Evolutionary conservation across 1,140 invertebrate species (phyloP).

Genomic region (Centruroides sculpturatus): DNA sequence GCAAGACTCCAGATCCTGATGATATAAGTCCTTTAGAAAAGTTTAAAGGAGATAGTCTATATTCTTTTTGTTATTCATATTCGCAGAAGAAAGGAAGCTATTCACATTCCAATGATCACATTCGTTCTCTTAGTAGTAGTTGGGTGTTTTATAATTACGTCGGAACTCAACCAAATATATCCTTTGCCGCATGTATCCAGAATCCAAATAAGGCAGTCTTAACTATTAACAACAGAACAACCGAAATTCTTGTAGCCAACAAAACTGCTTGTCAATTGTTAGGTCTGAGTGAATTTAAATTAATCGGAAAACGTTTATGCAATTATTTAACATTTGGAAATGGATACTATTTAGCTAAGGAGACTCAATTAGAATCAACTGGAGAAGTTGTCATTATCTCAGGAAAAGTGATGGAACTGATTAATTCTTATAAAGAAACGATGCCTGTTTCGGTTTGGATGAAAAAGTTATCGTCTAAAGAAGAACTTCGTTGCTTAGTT

Average conservation of each 20-base stretch:
- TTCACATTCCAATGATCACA: conserved; percentile 5
- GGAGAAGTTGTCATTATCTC: conserved; percentile 42
- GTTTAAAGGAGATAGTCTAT: conserved; percentile 14
- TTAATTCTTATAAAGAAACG: conserved; percentile 27
- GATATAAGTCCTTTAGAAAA: conserved; percentile 7
- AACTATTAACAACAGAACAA: conserved; percentile 28
- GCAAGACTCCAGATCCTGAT: too few species aligned
- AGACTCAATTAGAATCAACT: conserved; percentile 37
- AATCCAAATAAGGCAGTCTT: conserved; percentile 31
- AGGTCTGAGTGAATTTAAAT: conserved; percentile 37
- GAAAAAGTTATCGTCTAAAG: conserved; percentile 34
- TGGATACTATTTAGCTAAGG: conserved; percentile 36
- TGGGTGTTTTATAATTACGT: conserved; percentile 26
- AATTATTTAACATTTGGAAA: conserved; percentile 39
- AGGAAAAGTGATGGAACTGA: conserved; percentile 45
- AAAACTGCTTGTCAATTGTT: conserved; percentile 37
- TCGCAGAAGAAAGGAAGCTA: conserved; percentile 6
- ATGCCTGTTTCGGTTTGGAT: conserved; percentile 47
- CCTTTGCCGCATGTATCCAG: conserved; percentile 14
- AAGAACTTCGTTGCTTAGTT: conserved; percentile 41
- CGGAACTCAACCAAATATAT: conserved; percentile 14
- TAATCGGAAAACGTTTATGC: conserved; percentile 38
- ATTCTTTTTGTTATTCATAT: too few species aligned
- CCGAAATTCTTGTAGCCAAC: conserved; percentile 44
- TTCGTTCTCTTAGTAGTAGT: conserved; percentile 20